Conservation (phyloP, 1,140 invertebrate species). For the Semibalanus balanoides region DNA sequence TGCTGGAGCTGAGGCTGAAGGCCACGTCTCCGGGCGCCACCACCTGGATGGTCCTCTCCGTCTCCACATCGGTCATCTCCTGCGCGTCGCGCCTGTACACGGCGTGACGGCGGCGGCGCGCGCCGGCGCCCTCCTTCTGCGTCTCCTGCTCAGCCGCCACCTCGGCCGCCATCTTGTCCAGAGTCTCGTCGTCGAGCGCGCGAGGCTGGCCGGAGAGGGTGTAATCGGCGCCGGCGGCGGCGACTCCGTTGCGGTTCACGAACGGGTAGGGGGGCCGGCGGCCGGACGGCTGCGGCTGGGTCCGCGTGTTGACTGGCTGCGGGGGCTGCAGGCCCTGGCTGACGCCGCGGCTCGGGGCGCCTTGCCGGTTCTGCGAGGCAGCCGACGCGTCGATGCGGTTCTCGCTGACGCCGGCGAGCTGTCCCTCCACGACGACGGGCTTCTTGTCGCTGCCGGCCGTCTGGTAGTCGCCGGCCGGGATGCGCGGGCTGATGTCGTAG, state of each 20-base stretch:
- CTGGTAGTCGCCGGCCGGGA: neutral
- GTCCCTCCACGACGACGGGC: neutral
- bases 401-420: neutral
- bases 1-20: conserved; percentile 61
- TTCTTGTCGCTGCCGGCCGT: conserved; percentile 2
- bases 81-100: conserved; percentile 71
- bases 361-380: too few species aligned
- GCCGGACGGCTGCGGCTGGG: neutral
- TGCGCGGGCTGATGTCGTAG: conserved; percentile 5
- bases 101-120: conserved; percentile 53
- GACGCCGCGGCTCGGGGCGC: neutral
- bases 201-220: conserved; percentile 4
- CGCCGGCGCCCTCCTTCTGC: conserved; percentile 9
- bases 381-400: neutral
- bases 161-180: conserved; percentile 29
- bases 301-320: neutral
- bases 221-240: neutral
- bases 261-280: neutral
- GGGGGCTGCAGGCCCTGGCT: neutral
- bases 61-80: conserved; percentile 87
- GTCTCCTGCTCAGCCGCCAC: conserved; percentile 31
- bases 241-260: neutral
- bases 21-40: conserved; percentile 86
- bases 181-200: conserved; percentile 23
- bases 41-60: conserved; percentile 75